Conservation (phyloP, 2,888 invertebrate species). For the Agriopis leucophaearia region DNA sequence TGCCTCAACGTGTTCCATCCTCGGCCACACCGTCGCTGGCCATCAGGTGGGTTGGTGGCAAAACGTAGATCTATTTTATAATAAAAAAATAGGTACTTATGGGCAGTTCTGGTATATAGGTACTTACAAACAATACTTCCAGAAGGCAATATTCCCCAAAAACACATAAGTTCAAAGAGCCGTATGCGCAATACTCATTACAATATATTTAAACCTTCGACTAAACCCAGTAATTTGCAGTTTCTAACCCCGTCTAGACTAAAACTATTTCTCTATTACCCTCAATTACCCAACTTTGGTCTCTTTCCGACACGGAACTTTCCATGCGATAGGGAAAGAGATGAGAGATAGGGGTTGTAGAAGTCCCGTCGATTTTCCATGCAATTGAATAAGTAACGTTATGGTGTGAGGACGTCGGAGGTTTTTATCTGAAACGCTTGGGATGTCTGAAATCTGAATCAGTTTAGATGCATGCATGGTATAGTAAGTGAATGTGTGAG, state of each 20-base stretch:
- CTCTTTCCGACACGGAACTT: constrained; percentile 52
- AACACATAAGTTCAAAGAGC: constrained; percentile 68
- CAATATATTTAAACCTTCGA: constrained; percentile 71
- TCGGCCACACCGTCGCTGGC: too few species aligned
- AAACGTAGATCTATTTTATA: too few species aligned
- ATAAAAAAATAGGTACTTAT: too few species aligned
- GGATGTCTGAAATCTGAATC: constrained; percentile 48
- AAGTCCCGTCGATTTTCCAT: constrained; percentile 81
- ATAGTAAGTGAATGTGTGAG: background rate
- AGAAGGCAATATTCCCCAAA: constrained; percentile 41
- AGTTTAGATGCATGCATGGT: background rate
- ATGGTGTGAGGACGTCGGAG: constrained; percentile 76
- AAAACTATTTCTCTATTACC: constrained; percentile 80
- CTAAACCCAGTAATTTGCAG: constrained; percentile 75
- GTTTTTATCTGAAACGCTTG: constrained; percentile 59
- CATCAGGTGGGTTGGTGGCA: too few species aligned
- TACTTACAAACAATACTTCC: constrained; percentile 25
- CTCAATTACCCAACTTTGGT: constrained; percentile 66
- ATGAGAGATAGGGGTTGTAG: constrained; percentile 61
- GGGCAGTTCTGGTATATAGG: too few species aligned
- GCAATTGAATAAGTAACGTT: constrained; percentile 82
- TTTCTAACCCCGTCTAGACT: constrained; percentile 81
- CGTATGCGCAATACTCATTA: constrained; percentile 64
- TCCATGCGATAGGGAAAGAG: constrained; percentile 51
- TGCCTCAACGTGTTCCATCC: too few species aligned